A percentile compares a stretch with the other conserved stretches of the same genome.
phyloP scores from a whole-genome alignment of 2,113 vertebrate genomes.

The zebrafish (Danio rerio) region DNA sequence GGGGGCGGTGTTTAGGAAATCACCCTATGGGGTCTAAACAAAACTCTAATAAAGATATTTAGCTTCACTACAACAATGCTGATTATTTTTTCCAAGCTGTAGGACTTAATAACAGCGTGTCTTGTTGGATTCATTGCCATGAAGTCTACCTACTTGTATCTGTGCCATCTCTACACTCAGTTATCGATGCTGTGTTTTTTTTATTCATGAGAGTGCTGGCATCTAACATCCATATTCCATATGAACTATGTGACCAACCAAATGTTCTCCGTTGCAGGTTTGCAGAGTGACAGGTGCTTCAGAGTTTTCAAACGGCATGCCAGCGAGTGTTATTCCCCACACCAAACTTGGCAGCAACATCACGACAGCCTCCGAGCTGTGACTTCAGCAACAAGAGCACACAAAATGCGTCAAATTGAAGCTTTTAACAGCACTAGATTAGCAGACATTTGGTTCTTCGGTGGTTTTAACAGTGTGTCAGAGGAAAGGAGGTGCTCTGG shows the following conservation, averaged over 20 bases:
- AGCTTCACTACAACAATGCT: neutral
- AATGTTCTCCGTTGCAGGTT: conserved; percentile 80
- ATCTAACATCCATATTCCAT: conserved; percentile 62
- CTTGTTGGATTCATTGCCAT: neutral
- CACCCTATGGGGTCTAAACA: conserved; percentile 15
- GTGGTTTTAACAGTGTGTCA: conserved; percentile 49
- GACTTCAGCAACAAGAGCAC: conserved; percentile 65
- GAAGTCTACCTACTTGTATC: neutral
- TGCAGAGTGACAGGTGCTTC: conserved; percentile 77
- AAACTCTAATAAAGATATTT: neutral
- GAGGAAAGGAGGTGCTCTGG: conserved; percentile 36
- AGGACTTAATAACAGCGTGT: neutral
- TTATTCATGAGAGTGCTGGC: conserved; percentile 62
- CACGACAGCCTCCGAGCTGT: conserved; percentile 71
- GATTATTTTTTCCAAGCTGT: neutral
- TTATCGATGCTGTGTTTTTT: conserved; percentile 17
- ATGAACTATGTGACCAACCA: conserved; percentile 74
- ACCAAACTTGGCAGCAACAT: conserved; percentile 74
- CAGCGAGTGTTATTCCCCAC: conserved; percentile 75
- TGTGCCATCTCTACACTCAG: conserved; percentile 4
- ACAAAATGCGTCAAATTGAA: conserved; percentile 59
- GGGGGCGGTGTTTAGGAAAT: conserved; percentile 14
- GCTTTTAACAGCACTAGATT: conserved; percentile 53
- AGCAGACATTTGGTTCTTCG: conserved; percentile 54
- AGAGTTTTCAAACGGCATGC: conserved; percentile 75